These are phyloP conservation scores for Hiodon alosoides DNA, from an alignment of 2,113 vertebrate species.

Conservation along the genomic window DNA sequence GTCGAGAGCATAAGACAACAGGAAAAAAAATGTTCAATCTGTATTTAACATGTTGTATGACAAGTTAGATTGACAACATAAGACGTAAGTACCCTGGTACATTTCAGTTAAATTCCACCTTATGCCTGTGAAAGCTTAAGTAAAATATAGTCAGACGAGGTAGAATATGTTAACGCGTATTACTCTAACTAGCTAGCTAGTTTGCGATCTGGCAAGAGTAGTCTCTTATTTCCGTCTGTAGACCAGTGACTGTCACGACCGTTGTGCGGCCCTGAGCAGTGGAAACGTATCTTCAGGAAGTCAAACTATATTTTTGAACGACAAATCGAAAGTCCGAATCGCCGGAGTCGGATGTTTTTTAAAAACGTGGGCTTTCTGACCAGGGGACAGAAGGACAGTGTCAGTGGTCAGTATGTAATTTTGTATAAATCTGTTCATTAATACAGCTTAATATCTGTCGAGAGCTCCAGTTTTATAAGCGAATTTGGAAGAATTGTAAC, in stretches of 20 bases:
- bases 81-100: background rate
- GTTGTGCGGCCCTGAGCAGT: slow-evolving; percentile 5
- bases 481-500: slow-evolving; percentile 9
- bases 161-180: background rate
- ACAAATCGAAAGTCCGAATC: slow-evolving; percentile 23
- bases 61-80: slow-evolving; percentile 12
- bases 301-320: slow-evolving; percentile 25
- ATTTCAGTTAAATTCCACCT: too few relatives aligned
- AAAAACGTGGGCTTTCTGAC: slow-evolving; percentile 13
- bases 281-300: slow-evolving; percentile 27
- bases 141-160: background rate
- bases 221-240: slow-evolving; percentile 28
- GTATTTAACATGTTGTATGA: background rate
- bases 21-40: slow-evolving; percentile 1
- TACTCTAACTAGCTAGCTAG: slow-evolving; percentile 2
- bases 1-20: slow-evolving; percentile 3
- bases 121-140: background rate
- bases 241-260: slow-evolving; percentile 16
- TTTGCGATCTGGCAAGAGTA: background rate
- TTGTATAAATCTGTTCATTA: background rate
- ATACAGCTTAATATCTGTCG: background rate
- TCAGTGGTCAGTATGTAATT: slow-evolving; percentile 22
- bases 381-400: slow-evolving; percentile 1
- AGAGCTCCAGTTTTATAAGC: background rate
- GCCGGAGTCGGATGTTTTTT: slow-evolving; percentile 23